phyloP scores from a whole-genome alignment of 1,140 invertebrate species.

The Zaprionus ornatus region DNA sequence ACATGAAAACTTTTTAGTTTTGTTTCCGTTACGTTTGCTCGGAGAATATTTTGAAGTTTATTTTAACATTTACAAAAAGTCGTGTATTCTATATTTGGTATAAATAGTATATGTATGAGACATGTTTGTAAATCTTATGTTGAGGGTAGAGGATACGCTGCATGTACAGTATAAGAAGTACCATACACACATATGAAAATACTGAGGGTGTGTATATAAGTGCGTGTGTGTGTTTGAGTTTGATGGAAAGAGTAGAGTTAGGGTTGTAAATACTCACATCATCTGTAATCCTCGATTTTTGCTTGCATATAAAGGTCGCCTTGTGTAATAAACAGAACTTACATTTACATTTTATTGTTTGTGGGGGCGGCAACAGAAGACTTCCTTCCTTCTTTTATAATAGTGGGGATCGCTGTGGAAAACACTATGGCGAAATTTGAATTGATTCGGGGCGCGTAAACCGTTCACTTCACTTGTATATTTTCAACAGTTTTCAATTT shows the following conservation, averaged over 20 bases:
- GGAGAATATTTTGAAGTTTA: not conserved
- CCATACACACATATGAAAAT: conserved; percentile 1
- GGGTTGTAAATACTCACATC: conserved; percentile 7
- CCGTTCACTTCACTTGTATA: too few species aligned
- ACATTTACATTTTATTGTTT: too few species aligned
- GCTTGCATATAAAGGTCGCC: not conserved
- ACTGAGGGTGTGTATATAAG: not conserved
- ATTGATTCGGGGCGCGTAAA: too few species aligned
- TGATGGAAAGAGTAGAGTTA: not conserved
- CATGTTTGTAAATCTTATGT: conserved; percentile 74
- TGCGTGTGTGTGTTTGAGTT: not conserved
- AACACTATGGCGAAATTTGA: too few species aligned
- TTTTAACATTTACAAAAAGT: conserved; percentile 38
- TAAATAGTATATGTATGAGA: conserved; percentile 32
- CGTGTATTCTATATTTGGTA: conserved; percentile 3
- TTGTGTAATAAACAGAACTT: too few species aligned
- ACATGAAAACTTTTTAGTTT: conserved; percentile 72
- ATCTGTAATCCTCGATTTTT: conserved; percentile 2
- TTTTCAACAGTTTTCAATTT: too few species aligned
- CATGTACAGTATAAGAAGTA: conserved; percentile 11
- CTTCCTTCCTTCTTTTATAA: too few species aligned
- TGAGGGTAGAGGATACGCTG: not conserved
- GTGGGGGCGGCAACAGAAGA: too few species aligned
- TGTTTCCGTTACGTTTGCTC: conserved; percentile 27
- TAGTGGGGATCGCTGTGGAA: too few species aligned